Percentiles rank a stretch among this genome's conserved stretches.
Conservation (phyloP, 2,888 invertebrate species). For the Microctonus brassicae region DNA sequence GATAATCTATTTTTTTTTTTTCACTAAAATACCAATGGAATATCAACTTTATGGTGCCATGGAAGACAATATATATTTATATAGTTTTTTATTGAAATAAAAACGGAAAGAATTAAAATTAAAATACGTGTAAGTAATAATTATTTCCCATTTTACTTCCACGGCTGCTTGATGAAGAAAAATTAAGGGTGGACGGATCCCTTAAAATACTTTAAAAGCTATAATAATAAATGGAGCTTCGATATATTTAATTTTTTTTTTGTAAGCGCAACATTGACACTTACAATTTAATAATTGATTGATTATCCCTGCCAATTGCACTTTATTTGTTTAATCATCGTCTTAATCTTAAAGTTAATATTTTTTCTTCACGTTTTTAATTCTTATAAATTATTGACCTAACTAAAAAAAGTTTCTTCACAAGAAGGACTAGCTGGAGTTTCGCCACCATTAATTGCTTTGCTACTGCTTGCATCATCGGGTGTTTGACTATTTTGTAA, state of each 20-base stretch:
- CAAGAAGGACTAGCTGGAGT: conserved; percentile 61
- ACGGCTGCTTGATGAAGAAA: conserved; percentile 2
- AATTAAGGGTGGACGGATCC: conserved; percentile 31
- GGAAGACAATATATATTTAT: conserved; percentile 26
- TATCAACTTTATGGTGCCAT: conserved; percentile 14
- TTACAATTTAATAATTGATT: background rate
- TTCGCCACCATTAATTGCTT: conserved; percentile 46
- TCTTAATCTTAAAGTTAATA: background rate
- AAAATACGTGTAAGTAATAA: conserved; percentile 1
- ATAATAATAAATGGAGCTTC: background rate
- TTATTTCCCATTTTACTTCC: background rate
- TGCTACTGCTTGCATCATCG: conserved; percentile 48
- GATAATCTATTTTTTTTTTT: background rate
- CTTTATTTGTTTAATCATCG: background rate
- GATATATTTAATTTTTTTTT: conserved; percentile 2
- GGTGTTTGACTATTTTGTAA: conserved; percentile 50
- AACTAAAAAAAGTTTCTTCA: conserved; percentile 65
- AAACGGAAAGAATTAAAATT: conserved; percentile 1
- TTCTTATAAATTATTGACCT: conserved; percentile 39
- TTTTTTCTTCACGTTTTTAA: background rate
- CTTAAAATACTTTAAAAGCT: conserved; percentile 21
- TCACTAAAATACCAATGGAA: conserved; percentile 3
- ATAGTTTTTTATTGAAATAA: background rate
- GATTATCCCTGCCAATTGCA: conserved; percentile 5
- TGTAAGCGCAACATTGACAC: background rate